These are phyloP conservation scores for Rattus rattus DNA, from an alignment of 2,113 vertebrate species.

Conservation along the genomic window DNA sequence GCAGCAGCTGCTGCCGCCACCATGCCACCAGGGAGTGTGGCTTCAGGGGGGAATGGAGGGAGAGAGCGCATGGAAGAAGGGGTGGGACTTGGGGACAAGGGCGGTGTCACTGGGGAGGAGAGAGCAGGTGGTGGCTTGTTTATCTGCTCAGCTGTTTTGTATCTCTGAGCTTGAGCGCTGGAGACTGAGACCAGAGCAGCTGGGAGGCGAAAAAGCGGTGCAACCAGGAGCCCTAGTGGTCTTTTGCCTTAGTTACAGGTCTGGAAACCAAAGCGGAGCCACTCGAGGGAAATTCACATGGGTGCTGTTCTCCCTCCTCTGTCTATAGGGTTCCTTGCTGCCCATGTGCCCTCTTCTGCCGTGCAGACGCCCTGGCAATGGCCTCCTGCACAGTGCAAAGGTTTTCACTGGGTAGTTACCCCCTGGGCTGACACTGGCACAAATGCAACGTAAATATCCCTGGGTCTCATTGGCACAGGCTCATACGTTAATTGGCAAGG, in stretches of 20 bases:
- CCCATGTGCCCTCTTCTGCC: not conserved
- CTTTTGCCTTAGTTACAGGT: constrained; percentile 73
- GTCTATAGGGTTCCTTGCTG: not conserved
- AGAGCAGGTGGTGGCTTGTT: constrained; percentile 88
- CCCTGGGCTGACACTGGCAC: not conserved
- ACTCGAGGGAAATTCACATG: not conserved
- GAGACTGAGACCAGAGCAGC: constrained; percentile 81
- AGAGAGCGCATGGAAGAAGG: constrained; percentile 43
- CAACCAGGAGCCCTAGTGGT: constrained; percentile 55
- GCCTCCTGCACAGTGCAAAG: not conserved
- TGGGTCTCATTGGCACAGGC: constrained; percentile 49
- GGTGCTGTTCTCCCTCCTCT: not conserved
- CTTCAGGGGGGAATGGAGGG: not conserved
- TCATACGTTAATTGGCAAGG: constrained; percentile 70
- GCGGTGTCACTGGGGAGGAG: constrained; percentile 73
- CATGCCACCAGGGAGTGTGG: not conserved
- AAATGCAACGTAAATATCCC: not conserved
- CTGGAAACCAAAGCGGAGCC: constrained; percentile 47
- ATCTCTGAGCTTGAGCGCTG: constrained; percentile 72
- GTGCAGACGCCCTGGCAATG: not conserved
- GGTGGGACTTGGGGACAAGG: constrained; percentile 71
- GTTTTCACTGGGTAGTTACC: not conserved
- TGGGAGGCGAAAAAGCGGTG: constrained; percentile 76
- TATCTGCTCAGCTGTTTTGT: constrained; percentile 87
- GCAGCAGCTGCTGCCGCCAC: constrained; percentile 60